Evolutionary conservation across 2,888 invertebrate genomes (phyloP).

Genomic region (Norana najaformis): DNA sequence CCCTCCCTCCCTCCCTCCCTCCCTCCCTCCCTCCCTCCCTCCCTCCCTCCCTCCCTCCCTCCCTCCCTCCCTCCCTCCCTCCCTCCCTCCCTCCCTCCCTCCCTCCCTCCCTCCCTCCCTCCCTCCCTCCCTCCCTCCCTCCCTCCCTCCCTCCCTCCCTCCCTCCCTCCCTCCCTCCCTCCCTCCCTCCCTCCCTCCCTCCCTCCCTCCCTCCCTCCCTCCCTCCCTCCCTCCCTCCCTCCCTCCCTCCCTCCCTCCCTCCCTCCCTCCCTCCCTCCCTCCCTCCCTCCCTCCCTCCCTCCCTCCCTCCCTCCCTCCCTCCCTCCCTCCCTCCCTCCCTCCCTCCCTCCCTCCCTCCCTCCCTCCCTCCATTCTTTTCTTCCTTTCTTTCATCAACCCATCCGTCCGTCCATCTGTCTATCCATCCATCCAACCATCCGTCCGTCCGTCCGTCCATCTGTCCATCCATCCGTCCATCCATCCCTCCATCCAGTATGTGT

Average conservation of each 20-base stretch:
- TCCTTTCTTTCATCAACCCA: neutral
- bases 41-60: neutral
- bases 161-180: neutral
- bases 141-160: neutral
- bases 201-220: constrained; percentile 21
- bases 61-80: neutral
- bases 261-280: neutral
- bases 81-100: neutral
- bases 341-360: too few relatives aligned
- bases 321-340: neutral
- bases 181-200: neutral
- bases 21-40: neutral
- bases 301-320: neutral
- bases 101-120: neutral
- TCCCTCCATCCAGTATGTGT: too few relatives aligned
- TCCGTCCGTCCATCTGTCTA: too few relatives aligned
- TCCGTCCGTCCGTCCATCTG: too few relatives aligned
- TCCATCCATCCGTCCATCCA: too few relatives aligned
- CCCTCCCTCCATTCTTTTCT: too few relatives aligned
- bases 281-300: neutral
- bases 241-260: neutral
- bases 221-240: neutral
- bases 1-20: neutral
- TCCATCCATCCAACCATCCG: too few relatives aligned
- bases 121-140: neutral